These are phyloP conservation scores for Pantherophis guttatus DNA, from an alignment of 2,113 vertebrate genomes.

Conservation along the genomic window DNA sequence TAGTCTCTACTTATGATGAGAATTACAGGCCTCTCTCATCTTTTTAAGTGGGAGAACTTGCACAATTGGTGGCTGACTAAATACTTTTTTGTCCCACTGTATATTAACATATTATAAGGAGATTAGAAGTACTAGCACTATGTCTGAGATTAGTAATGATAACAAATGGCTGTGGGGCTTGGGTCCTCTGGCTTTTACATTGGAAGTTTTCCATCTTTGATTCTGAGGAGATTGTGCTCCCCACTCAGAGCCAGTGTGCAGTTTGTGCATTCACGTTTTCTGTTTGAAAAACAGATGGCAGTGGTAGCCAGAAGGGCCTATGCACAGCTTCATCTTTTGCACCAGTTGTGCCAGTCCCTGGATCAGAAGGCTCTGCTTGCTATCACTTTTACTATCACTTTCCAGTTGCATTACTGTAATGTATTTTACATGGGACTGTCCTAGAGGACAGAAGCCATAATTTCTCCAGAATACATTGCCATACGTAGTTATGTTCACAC, in stretches of 20 bases:
- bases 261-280: background rate
- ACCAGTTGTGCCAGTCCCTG: background rate
- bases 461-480: background rate
- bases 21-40: too few relatives aligned
- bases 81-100: too few relatives aligned
- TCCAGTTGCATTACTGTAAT: background rate
- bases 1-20: too few relatives aligned
- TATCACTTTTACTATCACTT: background rate
- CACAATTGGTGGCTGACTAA: too few relatives aligned
- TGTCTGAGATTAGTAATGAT: background rate
- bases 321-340: background rate
- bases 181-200: too few relatives aligned
- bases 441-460: background rate
- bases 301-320: background rate
- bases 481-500: background rate
- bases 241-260: background rate
- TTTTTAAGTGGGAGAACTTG: too few relatives aligned
- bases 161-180: background rate
- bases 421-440: background rate
- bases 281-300: background rate
- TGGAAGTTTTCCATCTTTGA: too few relatives aligned
- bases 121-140: background rate
- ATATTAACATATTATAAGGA: background rate
- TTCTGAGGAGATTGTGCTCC: too few relatives aligned
- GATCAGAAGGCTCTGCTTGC: background rate